Percentiles rank a stretch among this genome's conserved stretches.
phyloP scores from a whole-genome alignment of 2,888 invertebrate species.

The Sinhomidia bicolor region DNA sequence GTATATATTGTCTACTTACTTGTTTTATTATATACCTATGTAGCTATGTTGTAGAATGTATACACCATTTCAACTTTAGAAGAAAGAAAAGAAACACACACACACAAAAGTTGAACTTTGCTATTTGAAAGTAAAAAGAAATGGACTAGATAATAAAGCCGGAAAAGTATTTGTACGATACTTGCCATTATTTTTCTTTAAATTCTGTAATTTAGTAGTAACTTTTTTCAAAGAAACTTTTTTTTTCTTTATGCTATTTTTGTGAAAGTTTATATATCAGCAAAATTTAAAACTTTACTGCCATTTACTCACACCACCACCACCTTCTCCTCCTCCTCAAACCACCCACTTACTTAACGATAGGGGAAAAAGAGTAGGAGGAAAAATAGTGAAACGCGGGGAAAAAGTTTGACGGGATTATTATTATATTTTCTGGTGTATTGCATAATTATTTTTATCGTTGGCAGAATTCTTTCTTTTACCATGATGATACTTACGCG shows the following conservation, averaged over 20 bases:
- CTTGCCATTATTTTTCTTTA: not conserved
- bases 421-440: not conserved
- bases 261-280: not conserved
- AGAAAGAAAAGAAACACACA: not conserved
- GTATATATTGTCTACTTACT: too few species aligned
- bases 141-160: not conserved
- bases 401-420: not conserved
- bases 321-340: not conserved
- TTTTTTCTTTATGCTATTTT: not conserved
- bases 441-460: constrained; percentile 4
- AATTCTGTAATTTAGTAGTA: not conserved
- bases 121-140: constrained; percentile 1
- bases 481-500: not conserved
- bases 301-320: not conserved
- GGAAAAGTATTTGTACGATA: not conserved
- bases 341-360: not conserved
- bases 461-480: not conserved
- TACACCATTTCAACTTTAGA: not conserved
- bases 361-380: not conserved
- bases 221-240: not conserved
- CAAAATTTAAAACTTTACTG: not conserved
- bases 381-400: not conserved
- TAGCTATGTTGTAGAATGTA: not conserved
- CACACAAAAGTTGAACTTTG: constrained; percentile 13
- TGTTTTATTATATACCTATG: not conserved